Conservation (phyloP, 2,113 vertebrate genomes). For the Chauna torquata region DNA sequence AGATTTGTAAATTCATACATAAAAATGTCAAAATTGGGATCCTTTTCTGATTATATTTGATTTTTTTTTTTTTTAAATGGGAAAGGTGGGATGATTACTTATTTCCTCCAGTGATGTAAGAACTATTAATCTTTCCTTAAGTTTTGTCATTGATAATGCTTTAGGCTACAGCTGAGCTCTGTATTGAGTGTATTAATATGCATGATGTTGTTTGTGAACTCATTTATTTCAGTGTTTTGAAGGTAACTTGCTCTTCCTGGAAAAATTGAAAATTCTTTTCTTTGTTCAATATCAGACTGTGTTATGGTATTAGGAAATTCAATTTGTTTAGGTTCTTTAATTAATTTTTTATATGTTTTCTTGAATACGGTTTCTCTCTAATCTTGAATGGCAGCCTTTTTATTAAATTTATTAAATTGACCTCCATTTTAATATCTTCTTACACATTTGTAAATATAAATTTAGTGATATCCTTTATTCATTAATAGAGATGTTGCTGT, state of each 20-base stretch:
- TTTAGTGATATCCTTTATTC: background rate
- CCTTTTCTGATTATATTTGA: background rate
- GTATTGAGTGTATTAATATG: background rate
- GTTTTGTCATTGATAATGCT: background rate
- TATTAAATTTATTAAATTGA: too few relatives aligned
- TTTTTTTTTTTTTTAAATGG: background rate
- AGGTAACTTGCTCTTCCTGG: background rate
- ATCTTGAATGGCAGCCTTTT: background rate
- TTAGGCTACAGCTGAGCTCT: background rate
- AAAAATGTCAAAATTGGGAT: background rate
- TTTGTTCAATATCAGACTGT: background rate
- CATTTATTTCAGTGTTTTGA: conserved; percentile 8
- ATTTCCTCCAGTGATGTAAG: background rate
- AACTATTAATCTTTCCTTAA: conserved; percentile 30
- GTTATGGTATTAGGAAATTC: background rate
- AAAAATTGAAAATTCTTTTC: background rate
- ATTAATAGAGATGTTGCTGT: background rate
- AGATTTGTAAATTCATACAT: background rate
- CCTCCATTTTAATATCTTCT: background rate
- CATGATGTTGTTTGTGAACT: background rate
- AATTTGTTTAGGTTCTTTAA: background rate
- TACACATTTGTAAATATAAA: background rate
- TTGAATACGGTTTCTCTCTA: background rate
- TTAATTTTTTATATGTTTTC: background rate
- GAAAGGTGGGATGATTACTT: background rate